A percentile compares a stretch with the other conserved stretches of the same genome.
Evolutionary conservation across 2,888 invertebrate species (phyloP).

Genomic region (Chalcis sispes): DNA sequence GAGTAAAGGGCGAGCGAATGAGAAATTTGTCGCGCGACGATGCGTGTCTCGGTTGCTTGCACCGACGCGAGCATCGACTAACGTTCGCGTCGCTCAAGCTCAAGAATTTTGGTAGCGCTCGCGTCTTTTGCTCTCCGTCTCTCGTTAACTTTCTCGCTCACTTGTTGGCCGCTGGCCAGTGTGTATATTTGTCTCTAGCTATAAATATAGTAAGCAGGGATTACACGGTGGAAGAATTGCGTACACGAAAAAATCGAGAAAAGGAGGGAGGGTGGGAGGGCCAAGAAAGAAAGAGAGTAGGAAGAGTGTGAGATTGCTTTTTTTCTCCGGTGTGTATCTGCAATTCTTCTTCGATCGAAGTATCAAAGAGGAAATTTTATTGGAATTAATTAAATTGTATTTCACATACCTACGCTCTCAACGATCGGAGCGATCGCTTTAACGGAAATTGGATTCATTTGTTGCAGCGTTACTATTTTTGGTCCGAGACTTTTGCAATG

Average conservation of each 20-base stretch:
- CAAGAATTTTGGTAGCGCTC: background rate
- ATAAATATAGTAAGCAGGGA: constrained; percentile 69
- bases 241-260: background rate
- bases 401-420: too few species aligned
- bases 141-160: constrained; percentile 2
- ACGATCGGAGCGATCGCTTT: background rate
- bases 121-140: constrained; percentile 1
- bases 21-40: too few species aligned
- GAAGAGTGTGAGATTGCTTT: too few species aligned
- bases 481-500: background rate
- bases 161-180: constrained; percentile 68
- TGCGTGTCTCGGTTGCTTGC: too few species aligned
- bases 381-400: too few species aligned
- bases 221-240: constrained; percentile 28
- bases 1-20: too few species aligned
- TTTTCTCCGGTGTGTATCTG: too few species aligned
- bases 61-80: too few species aligned
- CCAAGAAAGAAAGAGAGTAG: too few species aligned
- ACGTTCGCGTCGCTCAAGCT: background rate
- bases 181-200: constrained; percentile 74
- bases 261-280: background rate
- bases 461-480: background rate
- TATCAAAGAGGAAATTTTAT: too few species aligned
- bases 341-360: too few species aligned
- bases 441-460: background rate